Percentiles rank a stretch among this genome's conserved stretches.
Conservation (phyloP, 2,888 invertebrate genomes). For the Oxystoma pomonae region DNA sequence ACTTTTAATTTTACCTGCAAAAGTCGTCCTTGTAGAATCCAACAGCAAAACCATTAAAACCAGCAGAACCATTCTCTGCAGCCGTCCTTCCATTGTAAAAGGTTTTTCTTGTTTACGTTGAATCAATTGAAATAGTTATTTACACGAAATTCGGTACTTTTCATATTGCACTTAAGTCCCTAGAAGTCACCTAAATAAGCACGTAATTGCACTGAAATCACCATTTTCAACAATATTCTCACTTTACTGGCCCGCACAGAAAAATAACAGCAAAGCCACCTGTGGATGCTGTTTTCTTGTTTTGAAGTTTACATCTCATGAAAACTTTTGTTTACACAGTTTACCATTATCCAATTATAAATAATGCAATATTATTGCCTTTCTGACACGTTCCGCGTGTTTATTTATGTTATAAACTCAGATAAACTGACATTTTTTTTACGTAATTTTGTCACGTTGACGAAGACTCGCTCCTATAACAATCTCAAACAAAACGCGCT, state of each 20-base stretch:
- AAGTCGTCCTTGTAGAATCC: not conserved
- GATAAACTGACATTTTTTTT: not conserved
- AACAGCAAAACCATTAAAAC: not conserved
- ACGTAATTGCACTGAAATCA: not conserved
- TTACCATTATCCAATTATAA: not conserved
- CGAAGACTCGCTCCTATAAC: not conserved
- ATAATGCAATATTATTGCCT: not conserved
- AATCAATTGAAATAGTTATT: too few relatives aligned
- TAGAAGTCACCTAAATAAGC: too few relatives aligned
- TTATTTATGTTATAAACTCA: not conserved
- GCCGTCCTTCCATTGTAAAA: not conserved
- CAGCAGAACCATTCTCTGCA: not conserved
- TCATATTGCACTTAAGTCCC: not conserved
- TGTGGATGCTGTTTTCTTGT: not conserved
- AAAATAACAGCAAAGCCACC: not conserved
- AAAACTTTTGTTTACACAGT: not conserved
- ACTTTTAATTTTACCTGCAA: not conserved
- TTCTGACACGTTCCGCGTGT: not conserved
- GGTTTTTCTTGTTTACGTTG: too few relatives aligned
- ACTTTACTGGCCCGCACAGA: not conserved
- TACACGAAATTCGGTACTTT: too few relatives aligned
- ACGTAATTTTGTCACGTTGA: not conserved
- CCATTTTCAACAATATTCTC: not conserved
- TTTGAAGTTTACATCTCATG: not conserved
- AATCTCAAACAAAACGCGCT: constrained; percentile 18